phyloP scores from a whole-genome alignment of 1,140 invertebrate genomes.

The Drosophila grimshawi region DNA sequence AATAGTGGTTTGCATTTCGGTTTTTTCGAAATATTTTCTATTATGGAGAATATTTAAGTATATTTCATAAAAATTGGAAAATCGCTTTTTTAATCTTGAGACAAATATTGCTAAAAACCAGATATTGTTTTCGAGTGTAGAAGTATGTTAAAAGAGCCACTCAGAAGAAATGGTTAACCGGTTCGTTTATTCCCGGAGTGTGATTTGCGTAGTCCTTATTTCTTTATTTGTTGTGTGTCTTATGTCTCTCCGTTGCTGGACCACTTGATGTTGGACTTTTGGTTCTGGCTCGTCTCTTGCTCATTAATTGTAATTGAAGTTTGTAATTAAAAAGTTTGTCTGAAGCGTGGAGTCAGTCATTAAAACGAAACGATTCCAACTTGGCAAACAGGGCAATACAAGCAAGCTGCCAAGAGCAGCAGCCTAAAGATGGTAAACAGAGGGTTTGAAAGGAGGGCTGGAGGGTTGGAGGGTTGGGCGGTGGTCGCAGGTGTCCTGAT shows the following conservation, averaged over 20 bases:
- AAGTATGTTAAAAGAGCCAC: not conserved
- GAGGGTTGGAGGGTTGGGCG: too few relatives aligned
- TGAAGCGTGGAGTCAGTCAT: constrained; percentile 65
- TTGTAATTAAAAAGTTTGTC: constrained; percentile 82
- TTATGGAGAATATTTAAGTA: too few relatives aligned
- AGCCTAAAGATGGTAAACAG: not conserved
- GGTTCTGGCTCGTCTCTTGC: constrained; percentile 51
- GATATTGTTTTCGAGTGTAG: too few relatives aligned
- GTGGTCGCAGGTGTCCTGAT: constrained; percentile 29
- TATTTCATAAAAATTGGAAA: too few relatives aligned
- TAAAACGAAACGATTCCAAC: constrained; percentile 72
- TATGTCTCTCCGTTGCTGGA: not conserved
- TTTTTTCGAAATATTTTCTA: too few relatives aligned
- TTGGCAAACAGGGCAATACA: constrained; percentile 46
- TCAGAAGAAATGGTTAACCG: not conserved
- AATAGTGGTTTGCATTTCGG: too few relatives aligned
- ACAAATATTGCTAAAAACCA: too few relatives aligned
- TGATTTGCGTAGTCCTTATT: not conserved
- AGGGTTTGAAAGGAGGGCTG: not conserved
- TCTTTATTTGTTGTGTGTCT: not conserved
- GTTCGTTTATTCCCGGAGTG: not conserved
- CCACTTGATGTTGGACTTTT: constrained; percentile 27
- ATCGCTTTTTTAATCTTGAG: too few relatives aligned
- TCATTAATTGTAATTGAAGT: constrained; percentile 82
- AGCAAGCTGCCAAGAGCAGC: not conserved